Conservation (phyloP, 2,113 vertebrate species). For the Delphinapterus leucas region DNA sequence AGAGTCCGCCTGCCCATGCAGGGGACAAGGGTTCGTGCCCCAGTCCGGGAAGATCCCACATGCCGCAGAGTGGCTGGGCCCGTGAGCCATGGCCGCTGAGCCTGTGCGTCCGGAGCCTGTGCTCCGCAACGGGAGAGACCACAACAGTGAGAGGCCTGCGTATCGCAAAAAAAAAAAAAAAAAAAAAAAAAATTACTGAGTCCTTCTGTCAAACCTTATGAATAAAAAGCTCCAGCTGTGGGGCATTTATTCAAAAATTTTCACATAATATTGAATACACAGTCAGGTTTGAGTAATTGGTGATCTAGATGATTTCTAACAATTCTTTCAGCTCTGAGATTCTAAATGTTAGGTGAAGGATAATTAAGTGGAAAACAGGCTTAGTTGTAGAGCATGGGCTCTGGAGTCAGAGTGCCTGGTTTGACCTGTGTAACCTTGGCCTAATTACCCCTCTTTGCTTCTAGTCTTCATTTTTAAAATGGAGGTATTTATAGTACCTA, state of each 20-base stretch:
- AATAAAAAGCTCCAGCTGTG: not conserved
- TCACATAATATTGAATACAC: not conserved
- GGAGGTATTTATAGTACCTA: not conserved
- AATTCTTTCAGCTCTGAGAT: not conserved
- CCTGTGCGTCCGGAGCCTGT: too few relatives aligned
- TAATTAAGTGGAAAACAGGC: slow-evolving; percentile 23
- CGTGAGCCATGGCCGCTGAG: too few relatives aligned
- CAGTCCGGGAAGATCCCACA: too few relatives aligned
- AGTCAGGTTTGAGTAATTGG: not conserved
- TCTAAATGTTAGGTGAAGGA: slow-evolving; percentile 8
- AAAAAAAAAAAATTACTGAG: not conserved
- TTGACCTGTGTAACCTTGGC: not conserved
- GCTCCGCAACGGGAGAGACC: too few relatives aligned
- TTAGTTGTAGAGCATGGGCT: not conserved
- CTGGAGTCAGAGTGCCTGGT: not conserved
- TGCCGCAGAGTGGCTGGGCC: too few relatives aligned
- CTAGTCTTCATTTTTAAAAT: slow-evolving; percentile 6
- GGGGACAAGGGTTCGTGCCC: too few relatives aligned
- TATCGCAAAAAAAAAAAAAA: too few relatives aligned
- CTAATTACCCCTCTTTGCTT: not conserved
- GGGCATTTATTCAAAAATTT: not conserved
- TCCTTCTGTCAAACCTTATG: not conserved
- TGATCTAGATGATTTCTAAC: slow-evolving; percentile 10
- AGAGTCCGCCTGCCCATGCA: too few relatives aligned
- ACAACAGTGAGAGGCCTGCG: too few relatives aligned